phyloP scores from a whole-genome alignment of 1,140 invertebrate species.

The Aphaenogaster ashmeadi region DNA sequence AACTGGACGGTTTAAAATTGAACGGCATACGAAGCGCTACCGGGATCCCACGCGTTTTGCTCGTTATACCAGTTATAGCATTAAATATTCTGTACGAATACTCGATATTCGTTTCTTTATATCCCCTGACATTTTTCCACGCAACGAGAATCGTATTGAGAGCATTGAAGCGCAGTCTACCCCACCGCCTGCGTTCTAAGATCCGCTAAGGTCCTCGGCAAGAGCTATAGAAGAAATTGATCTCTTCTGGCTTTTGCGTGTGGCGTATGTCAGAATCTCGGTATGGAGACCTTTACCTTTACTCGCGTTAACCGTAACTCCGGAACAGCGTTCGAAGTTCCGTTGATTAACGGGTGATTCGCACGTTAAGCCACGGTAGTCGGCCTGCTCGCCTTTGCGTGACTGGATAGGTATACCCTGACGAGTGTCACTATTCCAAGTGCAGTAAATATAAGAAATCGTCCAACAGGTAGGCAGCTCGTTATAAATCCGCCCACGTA shows the following conservation, averaged over 20 bases:
- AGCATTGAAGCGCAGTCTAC: neutral
- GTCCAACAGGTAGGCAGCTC: slow-evolving; percentile 63
- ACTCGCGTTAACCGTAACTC: neutral
- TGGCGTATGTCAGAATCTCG: neutral
- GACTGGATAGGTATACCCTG: slow-evolving; percentile 14
- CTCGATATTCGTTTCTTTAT: neutral
- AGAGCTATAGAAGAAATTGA: slow-evolving; percentile 25
- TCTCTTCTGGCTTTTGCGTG: slow-evolving; percentile 36
- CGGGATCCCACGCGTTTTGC: neutral
- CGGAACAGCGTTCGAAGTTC: neutral
- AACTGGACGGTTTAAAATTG: neutral
- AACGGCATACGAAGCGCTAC: no score
- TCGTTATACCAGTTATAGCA: neutral
- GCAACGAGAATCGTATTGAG: neutral
- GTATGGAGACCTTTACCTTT: slow-evolving; percentile 26
- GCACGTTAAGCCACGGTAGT: slow-evolving; percentile 20
- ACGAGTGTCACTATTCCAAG: slow-evolving; percentile 32
- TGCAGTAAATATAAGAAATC: slow-evolving; percentile 43
- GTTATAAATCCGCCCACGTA: slow-evolving; percentile 43
- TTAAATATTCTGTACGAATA: neutral
- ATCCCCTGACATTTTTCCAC: neutral
- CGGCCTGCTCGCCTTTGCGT: slow-evolving; percentile 28
- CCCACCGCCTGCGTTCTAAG: neutral
- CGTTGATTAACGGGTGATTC: slow-evolving; percentile 43
- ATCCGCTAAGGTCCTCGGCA: neutral